A percentile compares a stretch with the other conserved stretches of the same genome.
These are phyloP conservation scores for Zalophus californianus DNA, from an alignment of 2,797 vertebrate genomes.

Conservation along the genomic window DNA sequence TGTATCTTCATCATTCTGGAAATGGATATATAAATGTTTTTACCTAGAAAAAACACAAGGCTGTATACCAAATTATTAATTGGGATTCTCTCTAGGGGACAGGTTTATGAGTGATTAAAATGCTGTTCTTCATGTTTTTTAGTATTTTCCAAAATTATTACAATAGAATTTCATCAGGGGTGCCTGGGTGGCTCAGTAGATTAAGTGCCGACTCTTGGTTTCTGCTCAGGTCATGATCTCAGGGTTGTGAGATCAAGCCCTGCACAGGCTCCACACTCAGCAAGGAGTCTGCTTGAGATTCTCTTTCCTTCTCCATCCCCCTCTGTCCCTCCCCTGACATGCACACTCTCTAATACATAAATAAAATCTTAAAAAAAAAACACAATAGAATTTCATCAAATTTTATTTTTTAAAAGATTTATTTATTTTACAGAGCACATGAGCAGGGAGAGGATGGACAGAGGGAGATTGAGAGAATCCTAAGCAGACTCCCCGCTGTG, in stretches of 20 bases:
- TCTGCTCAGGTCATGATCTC: neutral
- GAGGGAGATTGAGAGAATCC: too few species aligned
- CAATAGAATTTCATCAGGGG: neutral
- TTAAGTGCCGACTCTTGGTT: neutral
- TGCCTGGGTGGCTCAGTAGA: neutral
- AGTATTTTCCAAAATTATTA: constrained; percentile 56
- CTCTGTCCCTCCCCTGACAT: too few species aligned
- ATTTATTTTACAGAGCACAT: too few species aligned
- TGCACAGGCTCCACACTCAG: too few species aligned
- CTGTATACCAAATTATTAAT: neutral
- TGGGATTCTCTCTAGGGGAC: constrained; percentile 20
- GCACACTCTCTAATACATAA: too few species aligned
- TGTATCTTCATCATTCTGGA: constrained; percentile 48
- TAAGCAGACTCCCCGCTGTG: too few species aligned
- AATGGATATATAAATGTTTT: constrained; percentile 29
- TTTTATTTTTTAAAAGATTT: too few species aligned
- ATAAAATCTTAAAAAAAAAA: too few species aligned
- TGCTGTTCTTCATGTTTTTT: constrained; percentile 15
- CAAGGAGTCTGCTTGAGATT: too few species aligned
- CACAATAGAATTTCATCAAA: too few species aligned
- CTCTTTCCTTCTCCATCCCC: too few species aligned
- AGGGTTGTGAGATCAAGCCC: neutral
- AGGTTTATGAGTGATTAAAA: constrained; percentile 22
- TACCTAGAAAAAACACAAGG: neutral
- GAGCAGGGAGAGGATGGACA: too few species aligned